Evolutionary conservation across 2,888 invertebrate genomes (phyloP).

Genomic region (Heteromurus nitidus): DNA sequence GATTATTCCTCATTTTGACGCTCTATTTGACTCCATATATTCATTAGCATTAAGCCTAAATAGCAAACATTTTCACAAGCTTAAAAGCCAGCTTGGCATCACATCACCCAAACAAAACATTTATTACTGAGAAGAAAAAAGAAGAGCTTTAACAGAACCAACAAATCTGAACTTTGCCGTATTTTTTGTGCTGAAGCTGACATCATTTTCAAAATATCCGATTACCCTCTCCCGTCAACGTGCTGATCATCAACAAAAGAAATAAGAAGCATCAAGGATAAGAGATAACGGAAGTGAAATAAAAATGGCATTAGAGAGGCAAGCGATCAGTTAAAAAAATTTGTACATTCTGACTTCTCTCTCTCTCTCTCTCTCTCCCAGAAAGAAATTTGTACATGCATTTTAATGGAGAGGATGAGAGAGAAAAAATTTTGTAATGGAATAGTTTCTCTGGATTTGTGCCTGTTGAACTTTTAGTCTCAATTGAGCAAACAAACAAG

Average conservation of each 20-base stretch:
- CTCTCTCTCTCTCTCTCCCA: not conserved
- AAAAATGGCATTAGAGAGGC: not conserved
- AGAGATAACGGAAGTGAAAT: conserved; percentile 26
- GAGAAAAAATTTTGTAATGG: conserved; percentile 53
- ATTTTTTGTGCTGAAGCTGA: no score
- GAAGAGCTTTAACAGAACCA: no score
- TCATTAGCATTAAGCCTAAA: not conserved
- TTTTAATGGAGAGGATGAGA: conserved; percentile 36
- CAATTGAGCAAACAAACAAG: not conserved
- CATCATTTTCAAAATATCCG: conserved; percentile 27
- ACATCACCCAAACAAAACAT: no score
- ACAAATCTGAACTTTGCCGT: no score
- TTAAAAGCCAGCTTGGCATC: not conserved
- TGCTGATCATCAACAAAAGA: not conserved
- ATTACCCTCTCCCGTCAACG: no score
- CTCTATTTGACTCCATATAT: not conserved
- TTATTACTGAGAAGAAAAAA: no score
- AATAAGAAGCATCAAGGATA: not conserved
- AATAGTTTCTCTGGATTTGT: conserved; percentile 17
- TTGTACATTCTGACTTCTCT: not conserved
- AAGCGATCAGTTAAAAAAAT: not conserved
- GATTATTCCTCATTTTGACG: not conserved
- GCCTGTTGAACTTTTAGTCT: conserved; percentile 13
- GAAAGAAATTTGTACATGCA: not conserved
- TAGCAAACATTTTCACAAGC: not conserved